These are phyloP conservation scores for Apus apus DNA, from an alignment of 2,113 vertebrate species.

Conservation along the genomic window DNA sequence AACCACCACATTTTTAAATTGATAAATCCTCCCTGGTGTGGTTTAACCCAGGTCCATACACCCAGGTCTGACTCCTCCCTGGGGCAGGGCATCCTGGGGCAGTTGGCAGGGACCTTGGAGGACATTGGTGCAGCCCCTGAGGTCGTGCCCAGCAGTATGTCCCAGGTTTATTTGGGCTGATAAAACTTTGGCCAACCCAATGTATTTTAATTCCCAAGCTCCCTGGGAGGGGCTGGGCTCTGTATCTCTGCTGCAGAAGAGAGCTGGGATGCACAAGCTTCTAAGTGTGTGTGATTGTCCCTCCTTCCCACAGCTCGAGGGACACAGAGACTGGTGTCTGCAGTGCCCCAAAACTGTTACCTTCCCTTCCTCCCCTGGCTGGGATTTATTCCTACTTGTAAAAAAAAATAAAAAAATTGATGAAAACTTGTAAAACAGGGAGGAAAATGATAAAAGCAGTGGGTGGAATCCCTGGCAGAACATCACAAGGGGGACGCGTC, in stretches of 20 bases:
- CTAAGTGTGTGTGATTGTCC: not conserved
- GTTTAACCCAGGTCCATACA: not conserved
- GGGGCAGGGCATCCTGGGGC: not conserved
- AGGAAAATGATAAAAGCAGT: not conserved
- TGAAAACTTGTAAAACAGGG: not conserved
- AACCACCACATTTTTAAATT: not conserved
- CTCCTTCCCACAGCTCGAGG: accelerated
- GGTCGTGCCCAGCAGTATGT: accelerated
- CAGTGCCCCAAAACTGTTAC: not conserved
- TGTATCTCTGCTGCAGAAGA: too few species aligned
- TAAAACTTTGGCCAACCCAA: not conserved
- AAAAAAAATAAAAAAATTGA: not conserved
- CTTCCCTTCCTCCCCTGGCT: not conserved
- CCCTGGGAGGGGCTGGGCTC: too few species aligned
- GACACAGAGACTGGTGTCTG: not conserved
- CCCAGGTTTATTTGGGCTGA: not conserved
- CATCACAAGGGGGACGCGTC: not conserved
- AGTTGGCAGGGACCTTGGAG: not conserved
- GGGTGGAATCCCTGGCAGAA: not conserved
- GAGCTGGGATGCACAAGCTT: too few species aligned
- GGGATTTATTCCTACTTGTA: not conserved
- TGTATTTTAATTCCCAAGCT: too few species aligned
- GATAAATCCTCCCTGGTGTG: not conserved
- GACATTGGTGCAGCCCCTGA: not conserved
- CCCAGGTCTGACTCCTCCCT: accelerated